Conservation (phyloP, 2,797 vertebrate genomes). For the Myripristis murdjan region DNA sequence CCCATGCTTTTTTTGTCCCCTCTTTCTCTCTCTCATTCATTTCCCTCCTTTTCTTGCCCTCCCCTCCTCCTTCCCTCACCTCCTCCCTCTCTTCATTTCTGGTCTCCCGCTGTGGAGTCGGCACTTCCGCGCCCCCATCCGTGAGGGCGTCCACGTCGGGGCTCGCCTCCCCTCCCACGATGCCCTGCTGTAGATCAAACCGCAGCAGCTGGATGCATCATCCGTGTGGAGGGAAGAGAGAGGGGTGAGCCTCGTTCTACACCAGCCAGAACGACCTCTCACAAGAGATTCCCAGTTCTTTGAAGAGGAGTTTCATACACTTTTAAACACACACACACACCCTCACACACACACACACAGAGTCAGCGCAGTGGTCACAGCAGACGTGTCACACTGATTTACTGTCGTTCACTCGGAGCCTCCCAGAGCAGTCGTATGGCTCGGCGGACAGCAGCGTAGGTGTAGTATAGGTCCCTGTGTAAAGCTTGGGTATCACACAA, state of each 20-base stretch:
- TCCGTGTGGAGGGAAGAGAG: conserved; percentile 23
- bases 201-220: conserved; percentile 39
- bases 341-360: too few relatives aligned
- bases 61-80: not conserved
- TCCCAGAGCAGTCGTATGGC: conserved; percentile 16
- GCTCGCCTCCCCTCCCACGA: conserved; percentile 43
- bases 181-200: conserved; percentile 54
- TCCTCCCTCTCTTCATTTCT: not conserved
- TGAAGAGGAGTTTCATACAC: conserved; percentile 48
- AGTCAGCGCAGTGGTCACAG: conserved; percentile 24
- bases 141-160: conserved; percentile 26
- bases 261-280: conserved; percentile 19
- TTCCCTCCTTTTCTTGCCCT: not conserved
- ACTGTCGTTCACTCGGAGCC: conserved; percentile 35
- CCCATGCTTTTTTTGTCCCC: not conserved
- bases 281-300: conserved; percentile 36
- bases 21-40: not conserved
- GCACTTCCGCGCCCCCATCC: conserved; percentile 8
- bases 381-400: conserved; percentile 50
- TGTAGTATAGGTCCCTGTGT: conserved; percentile 7
- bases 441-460: conserved; percentile 15
- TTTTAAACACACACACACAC: not conserved
- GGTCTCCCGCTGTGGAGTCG: conserved; percentile 17
- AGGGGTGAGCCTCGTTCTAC: conserved; percentile 13
- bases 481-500: conserved; percentile 33